Conservation (phyloP, 2,797 vertebrate species). For the Diplodus puntazzo region DNA sequence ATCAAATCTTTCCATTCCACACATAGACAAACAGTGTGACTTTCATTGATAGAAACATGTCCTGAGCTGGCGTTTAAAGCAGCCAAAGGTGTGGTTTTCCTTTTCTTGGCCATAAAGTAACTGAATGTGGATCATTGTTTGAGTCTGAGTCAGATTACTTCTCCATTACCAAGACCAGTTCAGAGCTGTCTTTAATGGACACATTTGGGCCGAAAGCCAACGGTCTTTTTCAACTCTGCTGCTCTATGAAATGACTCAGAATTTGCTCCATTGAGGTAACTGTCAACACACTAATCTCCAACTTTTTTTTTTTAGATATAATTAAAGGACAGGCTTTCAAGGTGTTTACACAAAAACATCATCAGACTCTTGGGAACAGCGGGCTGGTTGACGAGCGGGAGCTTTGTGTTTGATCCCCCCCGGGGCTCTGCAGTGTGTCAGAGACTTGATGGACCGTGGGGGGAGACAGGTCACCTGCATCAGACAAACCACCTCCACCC, state of each 20-base stretch:
- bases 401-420: slow-evolving; percentile 55
- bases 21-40: slow-evolving; percentile 21
- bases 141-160: slow-evolving; percentile 38
- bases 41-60: slow-evolving; percentile 37
- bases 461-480: slow-evolving; percentile 63
- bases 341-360: slow-evolving; percentile 75
- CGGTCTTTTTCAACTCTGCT: slow-evolving; percentile 63
- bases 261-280: slow-evolving; percentile 69
- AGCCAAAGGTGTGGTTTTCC: slow-evolving; percentile 36
- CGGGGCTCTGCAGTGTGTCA: slow-evolving; percentile 43
- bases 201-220: slow-evolving; percentile 60
- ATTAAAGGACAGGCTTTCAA: slow-evolving; percentile 73
- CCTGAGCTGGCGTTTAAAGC: slow-evolving; percentile 5
- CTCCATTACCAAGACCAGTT: slow-evolving; percentile 53
- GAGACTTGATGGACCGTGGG: slow-evolving; percentile 44
- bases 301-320: slow-evolving; percentile 33
- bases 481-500: slow-evolving; percentile 35
- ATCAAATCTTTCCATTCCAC: slow-evolving; percentile 22
- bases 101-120: slow-evolving; percentile 12
- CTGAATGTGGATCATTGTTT: slow-evolving; percentile 41
- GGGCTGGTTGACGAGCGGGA: slow-evolving; percentile 54
- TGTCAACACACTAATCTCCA: slow-evolving; percentile 71
- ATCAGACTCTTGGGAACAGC: slow-evolving; percentile 58
- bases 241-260: slow-evolving; percentile 72
- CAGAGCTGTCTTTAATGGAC: slow-evolving; percentile 64